These are phyloP conservation scores for Mionectes olivaceus DNA, from an alignment of 2,797 vertebrate genomes.

Conservation along the genomic window DNA sequence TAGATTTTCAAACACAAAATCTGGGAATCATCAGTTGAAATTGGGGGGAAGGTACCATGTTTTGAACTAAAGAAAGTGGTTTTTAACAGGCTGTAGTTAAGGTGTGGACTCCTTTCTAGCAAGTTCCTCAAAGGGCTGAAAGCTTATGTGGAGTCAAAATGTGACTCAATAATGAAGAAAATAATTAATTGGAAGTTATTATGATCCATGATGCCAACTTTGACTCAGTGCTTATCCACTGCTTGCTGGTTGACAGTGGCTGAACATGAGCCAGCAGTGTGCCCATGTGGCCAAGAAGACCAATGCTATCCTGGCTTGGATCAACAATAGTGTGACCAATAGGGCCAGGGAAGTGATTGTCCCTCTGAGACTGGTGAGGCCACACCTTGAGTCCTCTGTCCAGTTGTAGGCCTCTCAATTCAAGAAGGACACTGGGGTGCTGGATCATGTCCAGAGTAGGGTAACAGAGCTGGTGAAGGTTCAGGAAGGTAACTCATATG, in stretches of 20 bases:
- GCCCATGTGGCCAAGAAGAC: background rate
- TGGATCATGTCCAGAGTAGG: background rate
- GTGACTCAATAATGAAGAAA: background rate
- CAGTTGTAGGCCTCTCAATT: background rate
- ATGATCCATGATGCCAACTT: background rate
- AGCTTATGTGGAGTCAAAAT: background rate
- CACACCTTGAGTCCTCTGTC: background rate
- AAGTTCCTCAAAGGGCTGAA: background rate
- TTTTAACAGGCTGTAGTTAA: background rate
- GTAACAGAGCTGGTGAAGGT: rapidly evolving
- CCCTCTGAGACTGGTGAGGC: background rate
- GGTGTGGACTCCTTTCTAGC: background rate
- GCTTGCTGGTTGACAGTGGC: background rate
- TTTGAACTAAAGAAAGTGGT: background rate
- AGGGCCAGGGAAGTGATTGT: background rate
- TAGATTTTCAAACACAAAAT: background rate
- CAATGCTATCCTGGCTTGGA: background rate
- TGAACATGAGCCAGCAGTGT: background rate
- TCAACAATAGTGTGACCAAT: background rate
- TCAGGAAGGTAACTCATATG: background rate
- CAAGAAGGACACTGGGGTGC: background rate
- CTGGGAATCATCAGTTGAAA: background rate
- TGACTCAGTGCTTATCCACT: background rate
- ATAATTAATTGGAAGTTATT: background rate
- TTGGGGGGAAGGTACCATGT: background rate